These are phyloP conservation scores for Dreissena polymorpha DNA, from an alignment of 1,140 invertebrate genomes.

Conservation along the genomic window DNA sequence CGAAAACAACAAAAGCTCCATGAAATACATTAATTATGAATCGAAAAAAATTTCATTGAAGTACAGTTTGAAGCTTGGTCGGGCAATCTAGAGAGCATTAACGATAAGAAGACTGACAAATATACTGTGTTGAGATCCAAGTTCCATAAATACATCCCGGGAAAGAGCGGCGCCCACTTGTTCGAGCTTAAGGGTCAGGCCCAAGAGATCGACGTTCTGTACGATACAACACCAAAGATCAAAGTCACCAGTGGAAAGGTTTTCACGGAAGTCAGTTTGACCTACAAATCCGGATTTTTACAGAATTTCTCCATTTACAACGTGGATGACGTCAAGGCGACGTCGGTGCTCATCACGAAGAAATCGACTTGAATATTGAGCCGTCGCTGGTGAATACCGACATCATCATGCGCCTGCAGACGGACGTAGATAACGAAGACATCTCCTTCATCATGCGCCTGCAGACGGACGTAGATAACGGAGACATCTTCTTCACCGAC, in stretches of 20 bases:
- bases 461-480: too few relatives aligned
- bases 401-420: conserved; percentile 91
- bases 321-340: conserved; percentile 55
- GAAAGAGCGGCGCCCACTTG: conserved; percentile 44
- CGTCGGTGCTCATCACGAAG: conserved; percentile 88
- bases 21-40: conserved; percentile 7
- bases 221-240: conserved; percentile 13
- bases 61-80: conserved; percentile 27
- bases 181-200: conserved; percentile 70
- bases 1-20: neutral
- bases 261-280: conserved; percentile 90
- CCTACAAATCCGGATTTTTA: conserved; percentile 25
- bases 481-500: conserved; percentile 95
- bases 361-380: conserved; percentile 26
- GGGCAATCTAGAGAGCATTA: conserved; percentile 31
- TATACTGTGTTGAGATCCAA: neutral
- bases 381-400: conserved; percentile 81
- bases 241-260: conserved; percentile 76
- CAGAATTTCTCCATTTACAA: conserved; percentile 28
- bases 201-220: conserved; percentile 47
- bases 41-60: conserved; percentile 42
- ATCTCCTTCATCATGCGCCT: too few relatives aligned
- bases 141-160: conserved; percentile 32
- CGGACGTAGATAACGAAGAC: conserved; percentile 84
- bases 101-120: conserved; percentile 16